phyloP scores from a whole-genome alignment of 2,113 vertebrate genomes.

The Oncorhynchus mykiss region DNA sequence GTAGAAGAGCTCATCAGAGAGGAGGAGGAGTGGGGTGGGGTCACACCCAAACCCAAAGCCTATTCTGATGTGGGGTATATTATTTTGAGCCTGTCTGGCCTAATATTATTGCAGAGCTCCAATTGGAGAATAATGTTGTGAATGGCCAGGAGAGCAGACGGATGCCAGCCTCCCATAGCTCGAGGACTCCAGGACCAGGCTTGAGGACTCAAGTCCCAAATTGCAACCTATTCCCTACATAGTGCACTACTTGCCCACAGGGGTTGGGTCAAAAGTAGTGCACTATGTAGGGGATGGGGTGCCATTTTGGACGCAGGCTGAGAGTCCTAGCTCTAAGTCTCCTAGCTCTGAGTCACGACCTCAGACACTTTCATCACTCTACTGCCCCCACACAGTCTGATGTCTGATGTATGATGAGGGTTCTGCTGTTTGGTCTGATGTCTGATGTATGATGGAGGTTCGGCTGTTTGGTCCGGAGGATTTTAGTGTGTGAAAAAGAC shows the following conservation, averaged over 20 bases:
- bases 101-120: conserved; percentile 64
- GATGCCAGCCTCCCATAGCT: conserved; percentile 54
- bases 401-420: background rate
- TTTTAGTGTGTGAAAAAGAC: background rate
- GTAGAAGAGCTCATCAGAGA: background rate
- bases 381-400: background rate
- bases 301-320: too few relatives aligned
- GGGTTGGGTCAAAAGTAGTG: too few relatives aligned
- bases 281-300: too few relatives aligned
- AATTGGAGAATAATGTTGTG: conserved; percentile 60
- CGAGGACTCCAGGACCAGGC: conserved; percentile 17
- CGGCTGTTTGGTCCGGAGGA: background rate
- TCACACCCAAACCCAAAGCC: background rate
- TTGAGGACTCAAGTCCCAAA: too few relatives aligned
- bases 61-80: conserved; percentile 36
- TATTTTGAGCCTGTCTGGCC: conserved; percentile 52
- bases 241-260: too few relatives aligned
- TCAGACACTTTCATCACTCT: conserved; percentile 20
- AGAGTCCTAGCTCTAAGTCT: background rate
- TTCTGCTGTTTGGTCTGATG: background rate
- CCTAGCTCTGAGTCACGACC: conserved; percentile 10
- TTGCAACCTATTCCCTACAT: too few relatives aligned
- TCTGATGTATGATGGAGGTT: background rate
- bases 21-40: background rate
- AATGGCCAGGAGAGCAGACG: conserved; percentile 52